Evolutionary conservation across 1,140 invertebrate genomes (phyloP).

Genomic region (Drosophila biarmipes): DNA sequence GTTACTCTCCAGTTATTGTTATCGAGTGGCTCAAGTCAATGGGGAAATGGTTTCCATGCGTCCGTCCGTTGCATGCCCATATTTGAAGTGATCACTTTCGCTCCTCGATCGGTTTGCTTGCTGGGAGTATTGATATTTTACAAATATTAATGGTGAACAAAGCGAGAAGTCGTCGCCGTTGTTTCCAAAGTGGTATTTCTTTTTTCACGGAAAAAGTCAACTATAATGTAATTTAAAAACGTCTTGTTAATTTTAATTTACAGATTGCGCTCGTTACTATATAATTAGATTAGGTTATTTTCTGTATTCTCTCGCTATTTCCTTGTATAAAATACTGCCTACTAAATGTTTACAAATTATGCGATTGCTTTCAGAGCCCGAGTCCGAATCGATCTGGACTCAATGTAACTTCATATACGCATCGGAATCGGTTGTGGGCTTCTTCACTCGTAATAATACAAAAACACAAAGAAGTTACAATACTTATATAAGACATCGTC

Average conservation of each 20-base stretch:
- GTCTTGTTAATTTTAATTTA: conserved; percentile 48
- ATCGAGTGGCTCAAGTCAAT: conserved; percentile 30
- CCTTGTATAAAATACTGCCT: conserved; percentile 59
- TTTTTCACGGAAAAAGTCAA: conserved; percentile 59
- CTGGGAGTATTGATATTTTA: conserved; percentile 26
- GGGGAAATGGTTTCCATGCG: conserved; percentile 18
- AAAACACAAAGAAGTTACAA: conserved; percentile 72
- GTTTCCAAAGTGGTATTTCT: conserved; percentile 20
- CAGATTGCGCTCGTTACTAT: conserved; percentile 50
- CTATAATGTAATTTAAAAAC: conserved; percentile 65
- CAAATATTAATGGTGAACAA: conserved; percentile 30
- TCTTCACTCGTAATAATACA: conserved; percentile 30
- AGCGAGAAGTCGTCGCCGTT: conserved; percentile 13
- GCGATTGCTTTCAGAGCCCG: conserved; percentile 66
- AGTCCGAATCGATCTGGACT: conserved; percentile 25
- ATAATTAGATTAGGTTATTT: conserved; percentile 18
- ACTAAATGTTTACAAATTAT: conserved; percentile 69
- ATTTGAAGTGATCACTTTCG: conserved; percentile 2
- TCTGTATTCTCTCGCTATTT: conserved; percentile 4
- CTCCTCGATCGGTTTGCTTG: conserved; percentile 14
- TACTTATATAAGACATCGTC: conserved; percentile 69
- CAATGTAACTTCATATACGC: conserved; percentile 8
- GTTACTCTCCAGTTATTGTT: conserved; percentile 37
- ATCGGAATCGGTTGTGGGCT: conserved; percentile 10
- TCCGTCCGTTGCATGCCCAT: conserved; percentile 11